Base-by-base conservation (phyloP, 2,113 vertebrate species). In the Gulo gulo region DNA sequence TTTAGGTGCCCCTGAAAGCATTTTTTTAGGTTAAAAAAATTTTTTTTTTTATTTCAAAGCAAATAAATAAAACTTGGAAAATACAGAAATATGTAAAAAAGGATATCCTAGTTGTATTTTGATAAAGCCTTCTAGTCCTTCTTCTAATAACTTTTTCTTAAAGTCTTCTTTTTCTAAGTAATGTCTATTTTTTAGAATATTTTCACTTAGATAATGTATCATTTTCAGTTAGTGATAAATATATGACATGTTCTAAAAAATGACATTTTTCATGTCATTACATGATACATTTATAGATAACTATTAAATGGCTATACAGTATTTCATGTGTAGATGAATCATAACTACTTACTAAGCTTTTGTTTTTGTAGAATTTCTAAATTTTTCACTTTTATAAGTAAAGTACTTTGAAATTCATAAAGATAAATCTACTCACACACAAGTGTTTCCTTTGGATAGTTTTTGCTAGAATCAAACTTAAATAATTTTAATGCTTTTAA, bases 401-500 rank as follows among this genome's bases (percentile, higher is more conserved):
- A 55, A 16, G 13, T 87, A 36, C 23, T 93, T 82, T 45, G 42
- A 90, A 93, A 71, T 91, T 86, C 34, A 63, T 82, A 52, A 7
- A 71, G 31, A 61, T 50, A 63, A 63, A 87, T 90, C 50, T 80
- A 74, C 34, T 94, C 39, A 81, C 31, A 91, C 3, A 67, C n/a
- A 65, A 11, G 94, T 92, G 39, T 61, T 93, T 90, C n/a, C 67
- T 91, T 87, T 73, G 80, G 36, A 21, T 85, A 84, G 85, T 63
- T 95, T 97, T 91, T 95, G 47, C 73, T 82, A 57, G 50, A 61
- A 42, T 89, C 18, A 91, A 76, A 86, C 34, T 36, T 85, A 52
- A n/a, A 69, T 95, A 47, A 55, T 78, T 92, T 93, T 67, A 85
- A 81, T 42, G 2, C 24, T 96, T 84, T 97, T 82, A 69, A 82